Evolutionary conservation across 2,888 invertebrate genomes (phyloP).

Genomic region (Ormyrus nitidulus): DNA sequence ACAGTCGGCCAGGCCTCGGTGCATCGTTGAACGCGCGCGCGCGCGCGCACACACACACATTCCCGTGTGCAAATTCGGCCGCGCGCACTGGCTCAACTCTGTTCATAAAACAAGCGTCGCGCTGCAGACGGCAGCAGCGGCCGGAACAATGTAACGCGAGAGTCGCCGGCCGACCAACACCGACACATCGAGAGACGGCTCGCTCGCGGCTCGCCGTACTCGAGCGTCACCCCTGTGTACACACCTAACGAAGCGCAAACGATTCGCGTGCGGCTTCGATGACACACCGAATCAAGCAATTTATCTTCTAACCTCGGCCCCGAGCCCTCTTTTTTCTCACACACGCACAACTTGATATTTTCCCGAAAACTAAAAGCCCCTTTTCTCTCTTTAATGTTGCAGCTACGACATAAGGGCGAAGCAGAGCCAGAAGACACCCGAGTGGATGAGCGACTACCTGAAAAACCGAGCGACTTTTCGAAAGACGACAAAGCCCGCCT

Average conservation of each 20-base stretch:
- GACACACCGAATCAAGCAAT: constrained; percentile 22
- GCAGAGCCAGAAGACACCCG: constrained; percentile 79
- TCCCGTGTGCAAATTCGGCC: constrained; percentile 9
- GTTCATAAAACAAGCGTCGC: neutral
- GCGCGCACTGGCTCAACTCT: neutral
- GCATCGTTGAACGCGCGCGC: too few species aligned
- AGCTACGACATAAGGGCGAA: constrained; percentile 84
- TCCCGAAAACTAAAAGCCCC: neutral
- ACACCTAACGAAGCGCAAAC: neutral
- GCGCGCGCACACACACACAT: too few species aligned
- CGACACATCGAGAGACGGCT: too few species aligned
- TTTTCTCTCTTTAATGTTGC: constrained; percentile 69
- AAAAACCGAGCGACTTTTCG: constrained; percentile 84
- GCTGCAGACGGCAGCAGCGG: constrained; percentile 9
- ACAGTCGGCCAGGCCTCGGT: too few species aligned
- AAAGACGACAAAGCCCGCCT: constrained; percentile 82
- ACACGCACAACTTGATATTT: neutral
- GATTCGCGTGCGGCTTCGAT: neutral
- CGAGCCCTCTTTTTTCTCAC: neutral
- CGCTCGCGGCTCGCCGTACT: neutral
- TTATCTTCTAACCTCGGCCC: neutral
- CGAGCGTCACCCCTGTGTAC: neutral
- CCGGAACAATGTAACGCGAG: constrained; percentile 2
- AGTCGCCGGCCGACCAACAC: neutral
- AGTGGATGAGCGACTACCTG: constrained; percentile 84